phyloP scores from a whole-genome alignment of 2,888 invertebrate genomes.

The Hirtodrosophila cameraria region DNA sequence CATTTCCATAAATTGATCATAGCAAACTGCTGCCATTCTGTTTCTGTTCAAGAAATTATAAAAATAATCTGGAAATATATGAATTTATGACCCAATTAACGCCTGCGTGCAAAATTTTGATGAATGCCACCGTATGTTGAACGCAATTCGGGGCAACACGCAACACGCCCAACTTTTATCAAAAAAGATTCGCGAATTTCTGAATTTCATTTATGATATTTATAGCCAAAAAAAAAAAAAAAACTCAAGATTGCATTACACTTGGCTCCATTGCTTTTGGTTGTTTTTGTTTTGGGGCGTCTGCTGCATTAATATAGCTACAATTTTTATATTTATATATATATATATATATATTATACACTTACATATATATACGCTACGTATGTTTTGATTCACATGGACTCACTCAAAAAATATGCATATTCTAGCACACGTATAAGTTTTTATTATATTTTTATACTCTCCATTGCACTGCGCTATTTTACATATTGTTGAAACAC shows the following conservation, averaged over 20 bases:
- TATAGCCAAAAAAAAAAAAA: slow-evolving; percentile 51
- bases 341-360: neutral
- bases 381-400: slow-evolving; percentile 17
- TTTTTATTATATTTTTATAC: no score
- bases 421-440: neutral
- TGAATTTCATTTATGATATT: slow-evolving; percentile 63
- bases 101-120: slow-evolving; percentile 59
- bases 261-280: slow-evolving; percentile 48
- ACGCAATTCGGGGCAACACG: slow-evolving; percentile 36
- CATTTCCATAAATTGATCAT: slow-evolving; percentile 28
- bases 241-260: slow-evolving; percentile 70
- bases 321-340: slow-evolving; percentile 3
- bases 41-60: slow-evolving; percentile 34
- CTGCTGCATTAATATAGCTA: slow-evolving; percentile 34
- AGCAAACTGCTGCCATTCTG: slow-evolving; percentile 2
- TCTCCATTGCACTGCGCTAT: no score
- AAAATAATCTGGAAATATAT: slow-evolving; percentile 66
- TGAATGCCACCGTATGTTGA: slow-evolving; percentile 45
- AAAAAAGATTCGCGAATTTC: slow-evolving; percentile 64
- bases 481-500: no score
- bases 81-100: slow-evolving; percentile 77
- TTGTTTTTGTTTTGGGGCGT: slow-evolving; percentile 16
- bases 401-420: slow-evolving; percentile 22
- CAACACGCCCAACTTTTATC: slow-evolving; percentile 61
- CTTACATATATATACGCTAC: neutral